These are phyloP conservation scores for Uromys caudimaculatus DNA, from an alignment of 2,797 vertebrate species.

Conservation along the genomic window DNA sequence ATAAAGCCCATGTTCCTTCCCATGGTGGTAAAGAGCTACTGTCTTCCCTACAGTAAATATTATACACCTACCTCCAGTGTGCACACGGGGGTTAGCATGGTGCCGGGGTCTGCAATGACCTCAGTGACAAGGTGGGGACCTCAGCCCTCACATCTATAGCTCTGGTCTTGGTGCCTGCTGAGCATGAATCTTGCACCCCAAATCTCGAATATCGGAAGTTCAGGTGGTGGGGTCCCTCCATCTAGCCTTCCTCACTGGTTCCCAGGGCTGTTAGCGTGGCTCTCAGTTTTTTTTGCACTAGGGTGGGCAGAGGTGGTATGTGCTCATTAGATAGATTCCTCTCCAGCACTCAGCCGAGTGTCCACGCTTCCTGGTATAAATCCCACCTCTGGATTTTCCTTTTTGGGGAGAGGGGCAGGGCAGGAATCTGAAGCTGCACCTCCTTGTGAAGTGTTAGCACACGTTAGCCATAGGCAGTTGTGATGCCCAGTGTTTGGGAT, in stretches of 20 bases:
- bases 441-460: slow-evolving; percentile 83
- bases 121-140: background rate
- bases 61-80: slow-evolving; percentile 79
- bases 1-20: background rate
- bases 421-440: slow-evolving; percentile 71
- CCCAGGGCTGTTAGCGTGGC: slow-evolving; percentile 12
- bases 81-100: slow-evolving; percentile 38
- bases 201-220: slow-evolving; percentile 37
- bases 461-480: slow-evolving; percentile 82
- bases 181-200: background rate
- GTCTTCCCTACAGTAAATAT: slow-evolving; percentile 66
- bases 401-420: slow-evolving; percentile 62
- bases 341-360: slow-evolving; percentile 72
- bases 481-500: slow-evolving; percentile 38
- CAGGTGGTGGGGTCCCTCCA: background rate
- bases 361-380: background rate
- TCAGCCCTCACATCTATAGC: background rate
- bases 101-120: slow-evolving; percentile 1
- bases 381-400: slow-evolving; percentile 44
- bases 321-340: background rate
- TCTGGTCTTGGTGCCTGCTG: slow-evolving; percentile 53
- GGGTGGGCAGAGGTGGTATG: slow-evolving; percentile 60
- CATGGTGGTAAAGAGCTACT: slow-evolving; percentile 40
- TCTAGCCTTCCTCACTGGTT: slow-evolving; percentile 30
- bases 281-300: slow-evolving; percentile 81